phyloP scores from a whole-genome alignment of 2,113 vertebrate species.

The Colossoma macropomum region DNA sequence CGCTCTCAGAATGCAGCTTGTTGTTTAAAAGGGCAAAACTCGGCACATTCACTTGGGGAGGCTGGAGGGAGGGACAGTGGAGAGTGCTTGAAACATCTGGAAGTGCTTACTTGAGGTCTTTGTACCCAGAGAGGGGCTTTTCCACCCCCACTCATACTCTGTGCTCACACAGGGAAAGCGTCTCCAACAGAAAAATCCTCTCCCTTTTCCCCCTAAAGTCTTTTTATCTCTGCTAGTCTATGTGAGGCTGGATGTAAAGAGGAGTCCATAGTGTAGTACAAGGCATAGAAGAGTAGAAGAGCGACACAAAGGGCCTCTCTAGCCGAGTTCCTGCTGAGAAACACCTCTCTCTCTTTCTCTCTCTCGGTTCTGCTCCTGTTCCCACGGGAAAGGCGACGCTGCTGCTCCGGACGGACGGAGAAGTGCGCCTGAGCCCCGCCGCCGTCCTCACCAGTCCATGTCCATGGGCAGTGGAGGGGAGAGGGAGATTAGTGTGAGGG shows the following conservation, averaged over 20 bases:
- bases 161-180: neutral
- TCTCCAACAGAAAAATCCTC: constrained; percentile 1
- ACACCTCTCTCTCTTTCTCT: neutral
- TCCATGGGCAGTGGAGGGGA: neutral
- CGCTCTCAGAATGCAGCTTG: neutral
- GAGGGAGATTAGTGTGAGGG: neutral
- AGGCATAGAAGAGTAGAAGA: constrained; percentile 9
- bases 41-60: constrained; percentile 24
- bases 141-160: neutral
- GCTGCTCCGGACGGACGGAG: neutral
- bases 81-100: constrained; percentile 64
- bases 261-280: constrained; percentile 22
- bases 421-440: neutral
- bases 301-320: constrained; percentile 26
- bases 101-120: constrained; percentile 55
- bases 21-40: neutral
- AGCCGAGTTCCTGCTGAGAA: neutral
- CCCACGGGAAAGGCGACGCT: constrained; percentile 19
- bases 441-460: neutral
- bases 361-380: constrained; percentile 19
- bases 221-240: neutral
- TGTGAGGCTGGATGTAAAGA: constrained; percentile 5
- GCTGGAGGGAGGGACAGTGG: neutral
- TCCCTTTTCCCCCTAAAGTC: neutral
- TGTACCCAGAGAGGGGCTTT: constrained; percentile 36